Evolutionary conservation across 2,797 vertebrate species (phyloP).

Genomic region (Coregonus sp.): DNA sequence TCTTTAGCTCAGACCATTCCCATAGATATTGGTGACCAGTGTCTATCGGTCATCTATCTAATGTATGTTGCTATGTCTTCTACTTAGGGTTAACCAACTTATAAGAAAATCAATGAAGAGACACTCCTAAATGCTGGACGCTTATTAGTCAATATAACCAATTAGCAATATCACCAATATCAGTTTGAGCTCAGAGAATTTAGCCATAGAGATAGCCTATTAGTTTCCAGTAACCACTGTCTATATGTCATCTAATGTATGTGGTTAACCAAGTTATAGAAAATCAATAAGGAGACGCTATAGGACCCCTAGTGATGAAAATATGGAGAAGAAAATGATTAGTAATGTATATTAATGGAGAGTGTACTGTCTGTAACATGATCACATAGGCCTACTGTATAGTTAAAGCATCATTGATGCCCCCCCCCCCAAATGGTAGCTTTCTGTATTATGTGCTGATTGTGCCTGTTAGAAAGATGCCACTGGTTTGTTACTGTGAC

Average conservation of each 20-base stretch:
- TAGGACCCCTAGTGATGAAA: neutral
- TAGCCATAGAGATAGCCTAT: neutral
- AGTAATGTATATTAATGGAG: neutral
- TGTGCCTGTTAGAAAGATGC: constrained; percentile 41
- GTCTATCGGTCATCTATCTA: neutral
- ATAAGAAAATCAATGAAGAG: neutral
- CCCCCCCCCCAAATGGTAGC: neutral
- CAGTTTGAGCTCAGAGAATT: neutral
- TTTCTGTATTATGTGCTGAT: constrained; percentile 38
- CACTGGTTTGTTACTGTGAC: constrained; percentile 47
- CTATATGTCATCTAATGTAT: neutral
- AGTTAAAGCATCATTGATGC: constrained; percentile 19
- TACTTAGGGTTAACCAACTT: neutral
- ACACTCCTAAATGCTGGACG: neutral
- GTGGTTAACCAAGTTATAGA: neutral
- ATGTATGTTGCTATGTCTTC: neutral
- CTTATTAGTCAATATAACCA: neutral
- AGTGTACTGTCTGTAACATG: neutral
- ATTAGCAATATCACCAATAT: neutral
- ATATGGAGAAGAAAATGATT: neutral
- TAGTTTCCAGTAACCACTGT: neutral
- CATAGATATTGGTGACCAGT: neutral
- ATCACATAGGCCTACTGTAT: no score
- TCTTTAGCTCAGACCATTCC: neutral
- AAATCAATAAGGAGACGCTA: neutral